A percentile compares a stretch with the other conserved stretches of the same genome.
Evolutionary conservation across 53 echinoderm and acorn worm species (phyloP).

Genomic region (Henricia sp.): DNA sequence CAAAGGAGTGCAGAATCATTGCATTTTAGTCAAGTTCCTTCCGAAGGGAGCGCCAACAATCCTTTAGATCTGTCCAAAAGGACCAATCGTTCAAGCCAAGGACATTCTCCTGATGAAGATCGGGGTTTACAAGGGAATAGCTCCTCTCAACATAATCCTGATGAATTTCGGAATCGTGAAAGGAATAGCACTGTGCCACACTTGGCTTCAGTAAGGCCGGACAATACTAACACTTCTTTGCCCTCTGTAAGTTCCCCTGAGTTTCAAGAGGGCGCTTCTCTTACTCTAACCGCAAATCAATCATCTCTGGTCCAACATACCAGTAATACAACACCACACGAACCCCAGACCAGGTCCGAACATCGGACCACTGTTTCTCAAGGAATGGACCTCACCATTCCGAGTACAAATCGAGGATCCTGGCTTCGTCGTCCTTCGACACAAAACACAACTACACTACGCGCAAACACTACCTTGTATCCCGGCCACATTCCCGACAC

Average conservation of each 20-base stretch:
- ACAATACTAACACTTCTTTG: background rate
- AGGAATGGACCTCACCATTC: constrained; percentile 42
- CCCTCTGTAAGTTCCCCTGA: no score
- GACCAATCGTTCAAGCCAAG: background rate
- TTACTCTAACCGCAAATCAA: no score
- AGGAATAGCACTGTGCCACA: no score
- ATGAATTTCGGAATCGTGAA: no score
- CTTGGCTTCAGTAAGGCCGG: no score
- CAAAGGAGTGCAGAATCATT: constrained; percentile 5
- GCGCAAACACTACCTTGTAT: background rate
- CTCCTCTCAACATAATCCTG: no score
- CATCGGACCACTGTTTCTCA: background rate
- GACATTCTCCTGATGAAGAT: background rate
- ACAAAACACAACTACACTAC: background rate
- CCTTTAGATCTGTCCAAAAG: constrained; percentile 42
- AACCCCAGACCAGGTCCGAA: background rate
- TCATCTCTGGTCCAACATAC: no score
- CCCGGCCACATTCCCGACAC: background rate
- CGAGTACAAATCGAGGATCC: constrained; percentile 3
- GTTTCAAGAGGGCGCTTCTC: no score
- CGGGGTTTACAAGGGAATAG: background rate
- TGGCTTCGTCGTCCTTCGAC: background rate
- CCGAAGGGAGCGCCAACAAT: background rate
- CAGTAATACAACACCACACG: no score
- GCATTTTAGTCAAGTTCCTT: background rate